Conservation (phyloP, 2,113 vertebrate species). For the Nothobranchius kuhntae region DNA sequence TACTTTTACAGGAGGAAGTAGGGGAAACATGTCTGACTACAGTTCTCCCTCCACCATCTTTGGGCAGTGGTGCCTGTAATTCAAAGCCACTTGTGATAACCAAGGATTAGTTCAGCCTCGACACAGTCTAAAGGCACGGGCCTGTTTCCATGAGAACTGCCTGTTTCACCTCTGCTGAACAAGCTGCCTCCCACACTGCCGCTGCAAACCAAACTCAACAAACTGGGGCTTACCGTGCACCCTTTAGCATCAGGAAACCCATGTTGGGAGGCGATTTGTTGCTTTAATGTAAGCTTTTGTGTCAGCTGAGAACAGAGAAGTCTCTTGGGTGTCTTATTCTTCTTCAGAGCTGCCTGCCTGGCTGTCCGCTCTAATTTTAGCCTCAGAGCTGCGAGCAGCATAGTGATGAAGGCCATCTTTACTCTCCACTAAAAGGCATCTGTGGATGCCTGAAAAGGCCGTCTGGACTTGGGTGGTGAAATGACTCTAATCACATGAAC, state of each 20-base stretch:
- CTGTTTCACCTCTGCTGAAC: conserved; percentile 46
- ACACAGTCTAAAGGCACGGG: conserved; percentile 46
- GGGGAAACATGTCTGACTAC: background rate
- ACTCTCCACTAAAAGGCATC: conserved; percentile 68
- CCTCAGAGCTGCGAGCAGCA: conserved; percentile 69
- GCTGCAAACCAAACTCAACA: background rate
- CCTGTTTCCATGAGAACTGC: conserved; percentile 71
- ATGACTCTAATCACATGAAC: conserved; percentile 25
- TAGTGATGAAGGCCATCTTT: conserved; percentile 80
- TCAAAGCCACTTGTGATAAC: conserved; percentile 52
- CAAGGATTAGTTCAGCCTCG: conserved; percentile 60
- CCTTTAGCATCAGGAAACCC: conserved; percentile 17
- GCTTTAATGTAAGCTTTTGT: conserved; percentile 36
- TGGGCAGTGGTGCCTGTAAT: conserved; percentile 44
- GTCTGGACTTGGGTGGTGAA: conserved; percentile 31
- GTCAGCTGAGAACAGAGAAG: conserved; percentile 19
- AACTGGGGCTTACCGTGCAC: background rate
- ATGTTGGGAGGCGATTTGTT: background rate
- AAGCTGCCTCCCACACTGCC: conserved; percentile 6
- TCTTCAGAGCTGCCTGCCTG: conserved; percentile 48
- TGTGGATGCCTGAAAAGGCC: conserved; percentile 52
- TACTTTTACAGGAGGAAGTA: background rate
- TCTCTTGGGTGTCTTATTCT: conserved; percentile 67
- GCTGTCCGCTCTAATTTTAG: conserved; percentile 79
- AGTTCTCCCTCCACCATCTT: conserved; percentile 26